Base-by-base conservation (phyloP, 2,888 invertebrate genomes). In the Orthosia cruda region DNA sequence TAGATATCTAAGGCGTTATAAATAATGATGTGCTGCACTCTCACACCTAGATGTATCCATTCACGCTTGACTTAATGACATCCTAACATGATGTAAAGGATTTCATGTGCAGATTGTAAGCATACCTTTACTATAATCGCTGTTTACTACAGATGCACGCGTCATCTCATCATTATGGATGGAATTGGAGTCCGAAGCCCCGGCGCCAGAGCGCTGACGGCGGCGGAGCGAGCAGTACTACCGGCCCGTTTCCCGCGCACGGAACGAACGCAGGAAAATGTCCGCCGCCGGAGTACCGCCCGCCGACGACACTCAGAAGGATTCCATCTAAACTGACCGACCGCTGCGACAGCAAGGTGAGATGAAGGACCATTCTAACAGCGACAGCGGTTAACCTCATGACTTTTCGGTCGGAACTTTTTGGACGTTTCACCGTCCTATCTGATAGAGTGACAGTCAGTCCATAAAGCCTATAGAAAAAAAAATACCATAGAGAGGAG, bases 171-270 rank as follows among this genome's bases (percentile, higher is more conserved):
- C 96, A 0, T 85, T 96, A 74, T 96, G 96, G 96, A 93, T 96
- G 96, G 96, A 96, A 89, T 88, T 95, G 82, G 96, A 96, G 91
- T 92, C 95, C 50, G 94, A 94, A 69, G 87, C 90, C n/a, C 95
- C 94, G 3, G 89, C 86, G 20, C 96, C 96, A 88, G 96, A 96
- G 79, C 96, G 96, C 96, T 96, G 96, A 96, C 96, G 96, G 75
- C 96, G 96, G 88, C 94, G 96, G 81, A 96, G 96, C 95, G 96
- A 96, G 96, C 96, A 96, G 95, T 96, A 92, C 92, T 95, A 96
- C 92, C 95, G 96, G 93, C 96, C 96, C 58, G 94, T 96, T 73
- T 91, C 94, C 12, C 95, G 96, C 90, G 95, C 94, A 81, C 95
- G 96, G 71, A 87, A 91, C 62, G 96, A 96, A 86, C 94, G 95